A percentile compares a stretch with the other conserved stretches of the same genome.
These are phyloP conservation scores for Xiphophorus couchianus DNA, from an alignment of 2,113 vertebrate genomes.

Conservation along the genomic window DNA sequence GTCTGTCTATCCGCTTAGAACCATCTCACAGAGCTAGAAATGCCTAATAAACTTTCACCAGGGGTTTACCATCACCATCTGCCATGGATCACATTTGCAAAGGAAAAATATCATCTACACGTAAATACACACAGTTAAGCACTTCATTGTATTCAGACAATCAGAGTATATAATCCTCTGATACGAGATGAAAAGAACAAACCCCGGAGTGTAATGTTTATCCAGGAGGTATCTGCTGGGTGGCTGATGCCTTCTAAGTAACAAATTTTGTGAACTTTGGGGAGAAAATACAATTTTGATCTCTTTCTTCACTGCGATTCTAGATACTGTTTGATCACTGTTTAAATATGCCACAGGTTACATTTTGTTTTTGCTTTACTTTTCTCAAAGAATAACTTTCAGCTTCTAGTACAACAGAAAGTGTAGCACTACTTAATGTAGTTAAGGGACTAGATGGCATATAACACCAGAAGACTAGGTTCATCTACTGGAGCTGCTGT, in stretches of 20 bases:
- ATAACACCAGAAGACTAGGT: too few species aligned
- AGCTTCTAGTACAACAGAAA: too few species aligned
- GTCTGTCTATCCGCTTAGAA: not conserved
- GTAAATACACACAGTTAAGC: not conserved
- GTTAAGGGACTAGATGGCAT: too few species aligned
- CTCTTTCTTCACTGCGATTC: not conserved
- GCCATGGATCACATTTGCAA: slow-evolving; percentile 7
- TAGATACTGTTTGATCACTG: not conserved
- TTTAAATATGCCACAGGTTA: not conserved
- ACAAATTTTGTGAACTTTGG: not conserved
- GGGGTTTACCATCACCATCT: slow-evolving; percentile 21
- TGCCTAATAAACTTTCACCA: slow-evolving; percentile 6
- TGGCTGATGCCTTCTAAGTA: not conserved
- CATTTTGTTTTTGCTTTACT: not conserved
- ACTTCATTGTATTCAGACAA: not conserved
- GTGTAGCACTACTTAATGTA: too few species aligned
- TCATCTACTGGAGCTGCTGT: too few species aligned
- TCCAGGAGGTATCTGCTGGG: not conserved
- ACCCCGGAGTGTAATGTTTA: not conserved
- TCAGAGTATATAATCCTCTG: not conserved
- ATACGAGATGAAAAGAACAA: not conserved
- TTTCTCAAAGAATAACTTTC: not conserved
- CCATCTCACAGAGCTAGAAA: slow-evolving; percentile 1
- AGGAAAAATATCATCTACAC: not conserved
- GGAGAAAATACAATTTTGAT: not conserved